Conservation (phyloP, 2,888 invertebrate species). For the Cryptosula pallasiana region DNA sequence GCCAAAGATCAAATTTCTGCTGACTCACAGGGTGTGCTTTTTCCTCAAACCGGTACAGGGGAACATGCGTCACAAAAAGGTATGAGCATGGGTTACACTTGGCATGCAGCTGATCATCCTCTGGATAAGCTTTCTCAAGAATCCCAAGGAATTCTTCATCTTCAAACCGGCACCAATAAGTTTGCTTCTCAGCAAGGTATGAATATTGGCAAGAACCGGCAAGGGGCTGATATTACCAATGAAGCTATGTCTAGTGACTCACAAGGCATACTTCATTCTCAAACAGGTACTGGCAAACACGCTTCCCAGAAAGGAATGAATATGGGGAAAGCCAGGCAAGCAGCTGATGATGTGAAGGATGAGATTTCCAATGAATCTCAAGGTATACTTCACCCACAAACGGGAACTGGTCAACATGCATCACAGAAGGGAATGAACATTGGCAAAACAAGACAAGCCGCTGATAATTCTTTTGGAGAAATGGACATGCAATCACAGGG, state of each 20-base stretch:
- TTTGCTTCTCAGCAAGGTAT: conserved; percentile 17
- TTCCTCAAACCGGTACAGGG: neutral
- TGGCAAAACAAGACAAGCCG: conserved; percentile 4
- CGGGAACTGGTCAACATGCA: neutral
- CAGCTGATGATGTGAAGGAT: neutral
- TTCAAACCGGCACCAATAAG: neutral
- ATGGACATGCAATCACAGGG: conserved; percentile 1
- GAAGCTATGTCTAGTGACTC: neutral
- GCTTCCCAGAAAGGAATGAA: conserved; percentile 20
- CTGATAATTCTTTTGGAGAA: neutral
- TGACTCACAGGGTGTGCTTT: neutral
- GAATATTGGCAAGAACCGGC: neutral
- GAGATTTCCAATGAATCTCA: conserved; percentile 17
- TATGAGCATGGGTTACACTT: neutral
- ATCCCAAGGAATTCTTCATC: conserved; percentile 15
- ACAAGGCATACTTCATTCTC: conserved; percentile 7
- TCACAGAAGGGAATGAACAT: conserved; percentile 20
- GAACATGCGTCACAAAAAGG: neutral
- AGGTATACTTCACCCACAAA: conserved; percentile 17
- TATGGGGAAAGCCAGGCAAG: conserved; percentile 12
- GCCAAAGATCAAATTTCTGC: neutral
- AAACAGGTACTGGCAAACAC: conserved; percentile 15
- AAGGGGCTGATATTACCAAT: neutral
- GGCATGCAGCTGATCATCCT: neutral
- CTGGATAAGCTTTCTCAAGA: neutral